These are phyloP conservation scores for Bergia sp. DNA, from an alignment of 92 coral and sea anemone species.

Conservation along the genomic window DNA sequence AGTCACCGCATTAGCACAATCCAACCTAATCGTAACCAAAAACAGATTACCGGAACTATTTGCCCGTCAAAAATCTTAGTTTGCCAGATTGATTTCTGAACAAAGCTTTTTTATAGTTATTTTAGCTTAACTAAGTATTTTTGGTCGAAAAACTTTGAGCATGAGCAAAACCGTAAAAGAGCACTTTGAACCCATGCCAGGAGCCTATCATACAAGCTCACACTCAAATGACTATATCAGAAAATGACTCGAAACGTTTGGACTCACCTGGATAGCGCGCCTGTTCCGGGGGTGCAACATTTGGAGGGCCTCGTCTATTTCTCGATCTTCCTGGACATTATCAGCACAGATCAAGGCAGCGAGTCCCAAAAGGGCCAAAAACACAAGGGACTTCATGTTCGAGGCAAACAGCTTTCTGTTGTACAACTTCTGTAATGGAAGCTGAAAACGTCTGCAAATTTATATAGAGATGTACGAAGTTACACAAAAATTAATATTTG, in stretches of 20 bases:
- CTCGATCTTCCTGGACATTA: slow-evolving; percentile 15
- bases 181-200: no score
- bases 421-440: not conserved
- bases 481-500: not conserved
- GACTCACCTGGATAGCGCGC: not conserved
- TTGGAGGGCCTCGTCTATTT: not conserved
- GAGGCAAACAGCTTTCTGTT: not conserved
- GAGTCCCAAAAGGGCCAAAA: slow-evolving; percentile 22
- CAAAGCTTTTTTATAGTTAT: no score
- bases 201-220: no score
- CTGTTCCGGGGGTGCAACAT: slow-evolving; percentile 5
- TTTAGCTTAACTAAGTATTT: no score
- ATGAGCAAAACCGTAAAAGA: no score
- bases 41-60: no score
- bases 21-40: no score
- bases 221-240: no score
- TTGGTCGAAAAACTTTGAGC: no score
- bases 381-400: not conserved
- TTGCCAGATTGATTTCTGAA: no score
- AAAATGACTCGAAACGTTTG: not conserved
- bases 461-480: not conserved
- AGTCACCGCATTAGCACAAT: no score
- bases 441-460: not conserved
- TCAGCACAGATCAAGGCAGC: slow-evolving; percentile 17
- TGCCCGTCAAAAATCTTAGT: no score